Base-by-base conservation (phyloP, 2,113 vertebrate genomes). In the Conger conger region DNA sequence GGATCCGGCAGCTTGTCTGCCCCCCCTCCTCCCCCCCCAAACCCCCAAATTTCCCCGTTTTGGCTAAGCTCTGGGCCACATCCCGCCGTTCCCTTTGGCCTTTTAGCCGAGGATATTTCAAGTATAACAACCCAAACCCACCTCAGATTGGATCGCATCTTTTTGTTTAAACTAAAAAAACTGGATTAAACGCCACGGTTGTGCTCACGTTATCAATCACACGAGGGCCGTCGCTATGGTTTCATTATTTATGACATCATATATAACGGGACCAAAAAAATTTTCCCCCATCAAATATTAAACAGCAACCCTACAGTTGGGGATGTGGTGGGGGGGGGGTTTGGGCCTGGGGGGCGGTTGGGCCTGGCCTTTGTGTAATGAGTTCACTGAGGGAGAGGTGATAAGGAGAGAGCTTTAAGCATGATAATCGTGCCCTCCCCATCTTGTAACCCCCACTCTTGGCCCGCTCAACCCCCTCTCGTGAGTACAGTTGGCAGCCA, bases 41-140 rank as follows among this genome's bases (percentile, higher is more conserved):
- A n/a, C n/a, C n/a, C n/a, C n/a, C n/a, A n/a, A n/a, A n/a, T 89
- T 90, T 86, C 86, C 87, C 42, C 53, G 5, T 87, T 85, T 89
- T 86, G 88, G 88, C 86, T 1, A 23, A 27, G 57, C 18, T 27
- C 57, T 23, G 18, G 20, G 3, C 54, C 54, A 16, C 54, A 57
- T 16, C 54, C 54, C 54, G 15, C 54, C 0, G 54, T 57, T 16
- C 15, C 16, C 57, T 63, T 63, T 5, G 57, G 57, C n/a, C n/a
- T 63, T 92, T 91, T 91, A 89, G 88, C 87, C 83, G 23, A 37
- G 87, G 91, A 90, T 91, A 91, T 94, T 94, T 90, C 92, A 92
- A 86, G 86, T 92, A 92, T 92, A 90, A 90, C 92, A 94, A 93
- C 23, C 20, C 54, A 18, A 82, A 63, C 15, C 53, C 35, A 30